phyloP scores from a whole-genome alignment of 2,888 invertebrate genomes.

The Entomobrya multifasciata region DNA sequence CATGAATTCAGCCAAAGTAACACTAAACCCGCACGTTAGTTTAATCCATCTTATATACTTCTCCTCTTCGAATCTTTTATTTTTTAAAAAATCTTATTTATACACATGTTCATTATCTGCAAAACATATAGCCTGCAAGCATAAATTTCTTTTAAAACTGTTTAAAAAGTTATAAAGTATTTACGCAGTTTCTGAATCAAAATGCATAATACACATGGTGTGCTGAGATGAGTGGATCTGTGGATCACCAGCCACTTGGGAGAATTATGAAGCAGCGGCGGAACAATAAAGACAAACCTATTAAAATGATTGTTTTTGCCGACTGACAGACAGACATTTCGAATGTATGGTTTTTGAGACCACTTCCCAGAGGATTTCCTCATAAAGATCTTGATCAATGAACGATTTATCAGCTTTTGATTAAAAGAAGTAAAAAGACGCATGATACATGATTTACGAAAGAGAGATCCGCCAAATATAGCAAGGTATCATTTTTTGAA shows the following conservation, averaged over 20 bases:
- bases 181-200: not conserved
- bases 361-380: conserved; percentile 35
- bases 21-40: not conserved
- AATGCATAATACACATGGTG: not conserved
- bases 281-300: conserved; percentile 32
- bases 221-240: not conserved
- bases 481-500: no score
- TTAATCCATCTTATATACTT: no score
- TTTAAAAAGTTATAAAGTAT: no score
- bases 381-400: no score
- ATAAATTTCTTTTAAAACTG: not conserved
- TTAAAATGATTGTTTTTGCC: conserved; percentile 20
- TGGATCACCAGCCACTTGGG: no score
- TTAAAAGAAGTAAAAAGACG: no score
- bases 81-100: no score
- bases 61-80: no score
- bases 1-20: not conserved
- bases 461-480: no score
- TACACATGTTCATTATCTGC: no score
- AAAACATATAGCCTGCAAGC: no score
- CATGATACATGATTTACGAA: no score
- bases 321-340: not conserved
- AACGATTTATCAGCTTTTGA: not conserved
- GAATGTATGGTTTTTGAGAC: not conserved
- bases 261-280: conserved; percentile 15